phyloP scores from a whole-genome alignment of 2,113 vertebrate species.

The Apteryx mantelli region DNA sequence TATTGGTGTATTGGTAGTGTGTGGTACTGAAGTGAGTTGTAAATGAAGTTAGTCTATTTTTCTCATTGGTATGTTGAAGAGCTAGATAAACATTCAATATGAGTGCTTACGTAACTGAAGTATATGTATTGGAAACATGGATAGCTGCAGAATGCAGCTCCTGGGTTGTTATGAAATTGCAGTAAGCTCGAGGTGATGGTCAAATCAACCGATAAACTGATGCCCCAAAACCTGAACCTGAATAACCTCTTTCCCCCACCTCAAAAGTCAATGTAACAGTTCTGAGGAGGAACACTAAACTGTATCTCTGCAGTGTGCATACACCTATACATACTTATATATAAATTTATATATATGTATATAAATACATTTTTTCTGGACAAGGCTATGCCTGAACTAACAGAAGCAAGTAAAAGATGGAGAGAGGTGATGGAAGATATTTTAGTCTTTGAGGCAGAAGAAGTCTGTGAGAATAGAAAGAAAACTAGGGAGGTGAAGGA shows the following conservation, averaged over 20 bases:
- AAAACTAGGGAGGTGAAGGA: not conserved
- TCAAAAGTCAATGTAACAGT: not conserved
- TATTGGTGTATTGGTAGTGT: not conserved
- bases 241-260: not conserved
- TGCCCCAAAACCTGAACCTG: not conserved
- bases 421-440: not conserved
- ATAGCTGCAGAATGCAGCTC: not conserved
- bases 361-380: not conserved
- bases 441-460: not conserved
- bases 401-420: not conserved
- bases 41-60: not conserved
- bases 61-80: not conserved
- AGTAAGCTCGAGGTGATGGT: not conserved
- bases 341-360: not conserved
- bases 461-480: not conserved
- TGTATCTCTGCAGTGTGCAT: too few species aligned
- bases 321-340: not conserved
- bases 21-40: not conserved
- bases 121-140: not conserved
- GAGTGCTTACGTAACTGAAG: not conserved
- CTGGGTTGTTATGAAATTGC: too few species aligned
- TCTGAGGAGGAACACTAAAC: too few species aligned
- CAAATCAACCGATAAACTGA: not conserved
- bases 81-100: not conserved
- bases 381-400: not conserved